Evolutionary conservation across 2,888 invertebrate species (phyloP).

Genomic region (Campaea margaritaria): DNA sequence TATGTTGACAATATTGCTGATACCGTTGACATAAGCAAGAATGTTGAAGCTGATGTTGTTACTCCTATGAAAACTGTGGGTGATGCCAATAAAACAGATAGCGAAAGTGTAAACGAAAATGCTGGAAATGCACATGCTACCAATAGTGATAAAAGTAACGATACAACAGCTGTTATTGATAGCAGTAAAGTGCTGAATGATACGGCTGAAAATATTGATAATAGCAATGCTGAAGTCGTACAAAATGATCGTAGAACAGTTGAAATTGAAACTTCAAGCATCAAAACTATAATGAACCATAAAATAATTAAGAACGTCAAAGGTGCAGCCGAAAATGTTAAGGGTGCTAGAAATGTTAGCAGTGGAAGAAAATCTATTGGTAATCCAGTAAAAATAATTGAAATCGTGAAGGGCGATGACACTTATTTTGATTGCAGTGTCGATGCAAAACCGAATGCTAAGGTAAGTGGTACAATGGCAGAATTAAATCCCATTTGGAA

Average conservation of each 20-base stretch:
- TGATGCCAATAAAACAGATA: neutral
- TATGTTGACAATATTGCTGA: neutral
- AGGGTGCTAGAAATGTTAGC: neutral
- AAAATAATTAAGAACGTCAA: neutral
- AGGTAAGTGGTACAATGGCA: conserved; percentile 52
- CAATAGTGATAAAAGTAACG: neutral
- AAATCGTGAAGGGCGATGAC: conserved; percentile 61
- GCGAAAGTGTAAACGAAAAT: neutral
- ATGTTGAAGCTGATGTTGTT: neutral
- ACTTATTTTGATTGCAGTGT: conserved; percentile 66
- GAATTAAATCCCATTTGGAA: neutral
- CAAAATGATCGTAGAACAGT: conserved; percentile 13
- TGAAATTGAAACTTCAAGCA: neutral
- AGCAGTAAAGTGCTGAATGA: neutral
- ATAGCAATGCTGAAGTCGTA: neutral
- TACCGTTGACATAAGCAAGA: neutral
- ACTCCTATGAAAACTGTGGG: neutral
- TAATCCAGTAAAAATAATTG: conserved; percentile 16
- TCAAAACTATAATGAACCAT: neutral
- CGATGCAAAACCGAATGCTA: conserved; percentile 69
- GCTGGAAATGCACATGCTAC: neutral
- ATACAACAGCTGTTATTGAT: neutral
- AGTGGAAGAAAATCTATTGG: conserved; percentile 35
- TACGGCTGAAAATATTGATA: neutral
- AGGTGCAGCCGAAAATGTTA: neutral